A percentile compares a stretch with the other conserved stretches of the same genome.
phyloP scores from a whole-genome alignment of 2,797 vertebrate species.

The Chaenodraco wilsoni region DNA sequence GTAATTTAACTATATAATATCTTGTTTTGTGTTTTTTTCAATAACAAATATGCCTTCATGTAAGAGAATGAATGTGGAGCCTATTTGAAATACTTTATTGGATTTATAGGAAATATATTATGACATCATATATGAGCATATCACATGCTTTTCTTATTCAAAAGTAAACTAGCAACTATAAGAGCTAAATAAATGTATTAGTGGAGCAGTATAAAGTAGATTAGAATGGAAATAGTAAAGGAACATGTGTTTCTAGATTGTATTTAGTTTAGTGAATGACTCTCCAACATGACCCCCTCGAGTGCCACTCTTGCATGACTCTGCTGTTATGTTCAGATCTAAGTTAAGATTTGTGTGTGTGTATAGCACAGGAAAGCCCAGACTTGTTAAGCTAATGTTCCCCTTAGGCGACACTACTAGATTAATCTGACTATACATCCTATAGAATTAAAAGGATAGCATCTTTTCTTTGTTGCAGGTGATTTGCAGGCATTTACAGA shows the following conservation, averaged over 20 bases:
- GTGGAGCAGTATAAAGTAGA: not conserved
- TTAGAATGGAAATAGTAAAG: not conserved
- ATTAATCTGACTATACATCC: slow-evolving; percentile 1
- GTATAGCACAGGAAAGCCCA: not conserved
- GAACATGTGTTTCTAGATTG: not conserved
- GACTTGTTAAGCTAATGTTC: not conserved
- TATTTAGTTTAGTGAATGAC: not conserved
- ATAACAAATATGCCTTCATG: no score
- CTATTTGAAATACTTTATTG: not conserved
- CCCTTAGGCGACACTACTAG: not conserved
- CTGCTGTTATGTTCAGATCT: not conserved
- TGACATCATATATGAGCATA: no score
- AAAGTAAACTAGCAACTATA: no score
- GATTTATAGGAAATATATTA: no score
- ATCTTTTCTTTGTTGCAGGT: slow-evolving; percentile 23
- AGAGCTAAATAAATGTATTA: not conserved
- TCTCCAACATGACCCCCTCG: slow-evolving; percentile 6
- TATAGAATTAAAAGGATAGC: slow-evolving; percentile 11
- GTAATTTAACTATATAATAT: not conserved
- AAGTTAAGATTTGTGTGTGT: not conserved
- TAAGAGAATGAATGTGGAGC: not conserved
- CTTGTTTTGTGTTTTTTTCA: not conserved
- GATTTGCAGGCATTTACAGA: slow-evolving; percentile 28
- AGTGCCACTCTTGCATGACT: not conserved
- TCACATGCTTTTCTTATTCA: no score